Evolutionary conservation across 1,140 invertebrate genomes (phyloP).

Genomic region (Trichomalopsis sarcophagae): DNA sequence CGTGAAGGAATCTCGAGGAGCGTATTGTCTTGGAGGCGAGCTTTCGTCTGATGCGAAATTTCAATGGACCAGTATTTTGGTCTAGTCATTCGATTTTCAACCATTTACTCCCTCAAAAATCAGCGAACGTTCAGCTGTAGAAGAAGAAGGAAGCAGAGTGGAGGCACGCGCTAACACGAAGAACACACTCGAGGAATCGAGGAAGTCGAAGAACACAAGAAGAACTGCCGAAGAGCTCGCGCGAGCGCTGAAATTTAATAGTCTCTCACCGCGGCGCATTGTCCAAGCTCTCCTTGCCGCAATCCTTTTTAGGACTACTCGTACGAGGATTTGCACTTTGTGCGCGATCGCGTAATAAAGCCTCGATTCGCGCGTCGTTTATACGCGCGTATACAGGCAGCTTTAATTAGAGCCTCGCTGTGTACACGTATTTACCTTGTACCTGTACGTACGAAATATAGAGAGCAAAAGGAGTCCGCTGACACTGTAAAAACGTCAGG

Average conservation of each 20-base stretch:
- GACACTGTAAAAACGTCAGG: no score
- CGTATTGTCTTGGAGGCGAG: neutral
- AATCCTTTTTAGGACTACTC: neutral
- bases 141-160: no score
- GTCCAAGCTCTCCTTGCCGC: neutral
- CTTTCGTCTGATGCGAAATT: neutral
- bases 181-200: conserved; percentile 57
- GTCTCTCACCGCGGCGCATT: conserved; percentile 37
- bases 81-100: no score
- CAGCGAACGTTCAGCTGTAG: no score
- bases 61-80: no score
- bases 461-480: neutral
- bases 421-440: neutral
- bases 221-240: neutral
- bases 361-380: neutral
- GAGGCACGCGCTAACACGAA: no score
- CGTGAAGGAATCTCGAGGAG: neutral
- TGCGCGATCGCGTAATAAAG: neutral
- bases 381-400: neutral
- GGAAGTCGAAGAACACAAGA: conserved; percentile 22
- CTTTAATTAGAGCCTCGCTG: neutral
- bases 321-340: conserved; percentile 35
- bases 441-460: neutral
- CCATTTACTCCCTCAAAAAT: no score
- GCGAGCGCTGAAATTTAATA: conserved; percentile 68